Conservation (phyloP, 30 jellyfish, hydroid and myxozoan species). For the Aurelia sp. region DNA sequence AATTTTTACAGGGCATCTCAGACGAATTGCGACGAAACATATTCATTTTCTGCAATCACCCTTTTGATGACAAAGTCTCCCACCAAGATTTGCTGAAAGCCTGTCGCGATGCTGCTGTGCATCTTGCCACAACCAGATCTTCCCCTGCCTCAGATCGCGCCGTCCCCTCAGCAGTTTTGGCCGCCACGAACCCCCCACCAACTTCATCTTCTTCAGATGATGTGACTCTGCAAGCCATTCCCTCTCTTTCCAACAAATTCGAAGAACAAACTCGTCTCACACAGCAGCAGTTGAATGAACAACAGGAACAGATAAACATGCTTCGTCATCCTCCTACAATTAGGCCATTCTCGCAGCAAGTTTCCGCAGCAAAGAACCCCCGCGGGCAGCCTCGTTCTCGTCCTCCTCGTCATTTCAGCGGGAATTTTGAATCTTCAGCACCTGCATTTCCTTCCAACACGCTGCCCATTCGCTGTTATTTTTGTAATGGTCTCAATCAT, state of each 20-base stretch:
- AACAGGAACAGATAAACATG: constrained; percentile 33
- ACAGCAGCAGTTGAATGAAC: constrained; percentile 5
- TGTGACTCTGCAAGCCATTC: constrained; percentile 36
- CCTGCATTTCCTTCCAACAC: background rate
- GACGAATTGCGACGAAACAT: constrained; percentile 20
- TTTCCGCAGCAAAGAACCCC: background rate
- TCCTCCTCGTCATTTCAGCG: too few species aligned
- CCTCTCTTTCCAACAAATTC: constrained; percentile 13
- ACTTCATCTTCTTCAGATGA: constrained; percentile 16
- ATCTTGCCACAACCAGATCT: constrained; percentile 9
- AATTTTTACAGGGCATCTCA: constrained; percentile 28
- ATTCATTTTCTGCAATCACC: constrained; percentile 23
- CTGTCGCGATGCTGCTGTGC: constrained; percentile 45
- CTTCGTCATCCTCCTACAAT: background rate
- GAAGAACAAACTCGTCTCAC: constrained; percentile 40
- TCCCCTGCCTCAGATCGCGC: background rate
- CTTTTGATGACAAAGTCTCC: constrained; percentile 24
- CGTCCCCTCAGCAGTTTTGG: constrained; percentile 13
- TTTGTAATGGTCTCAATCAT: constrained; percentile 18
- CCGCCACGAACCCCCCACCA: constrained; percentile 23
- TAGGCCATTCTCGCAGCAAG: too few species aligned
- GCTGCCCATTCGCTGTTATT: constrained; percentile 10
- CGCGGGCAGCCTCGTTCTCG: background rate
- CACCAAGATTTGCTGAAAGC: constrained; percentile 33
- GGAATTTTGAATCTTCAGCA: too few species aligned